These are phyloP conservation scores for Clostera curtula DNA, from an alignment of 2,888 invertebrate genomes.

Conservation along the genomic window DNA sequence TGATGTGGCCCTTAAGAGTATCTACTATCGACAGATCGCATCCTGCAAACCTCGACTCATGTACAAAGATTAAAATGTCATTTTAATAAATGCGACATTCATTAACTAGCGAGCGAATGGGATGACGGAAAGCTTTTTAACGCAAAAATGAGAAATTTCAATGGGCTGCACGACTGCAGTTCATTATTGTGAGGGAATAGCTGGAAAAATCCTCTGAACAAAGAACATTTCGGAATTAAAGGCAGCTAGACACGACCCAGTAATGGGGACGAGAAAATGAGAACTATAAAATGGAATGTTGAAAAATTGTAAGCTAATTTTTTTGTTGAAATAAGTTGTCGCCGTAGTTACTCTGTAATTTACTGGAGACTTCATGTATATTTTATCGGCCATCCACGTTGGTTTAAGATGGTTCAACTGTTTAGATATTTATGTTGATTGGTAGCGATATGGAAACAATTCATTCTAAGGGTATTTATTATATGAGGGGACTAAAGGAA, in stretches of 20 bases:
- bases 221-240: conserved; percentile 45
- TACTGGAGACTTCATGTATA: too few species aligned
- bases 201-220: conserved; percentile 28
- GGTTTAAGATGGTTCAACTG: too few species aligned
- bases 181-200: conserved; percentile 45
- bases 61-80: conserved; percentile 18
- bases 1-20: too few species aligned
- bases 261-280: conserved; percentile 7
- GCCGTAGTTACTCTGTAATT: too few species aligned
- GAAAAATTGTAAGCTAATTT: not conserved
- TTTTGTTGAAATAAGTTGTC: too few species aligned
- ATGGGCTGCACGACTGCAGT: conserved; percentile 33
- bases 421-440: too few species aligned
- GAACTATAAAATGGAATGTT: not conserved
- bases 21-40: too few species aligned
- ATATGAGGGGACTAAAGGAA: too few species aligned
- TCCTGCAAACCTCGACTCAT: too few species aligned
- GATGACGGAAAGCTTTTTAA: conserved; percentile 25
- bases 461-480: too few species aligned
- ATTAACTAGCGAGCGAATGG: conserved; percentile 26
- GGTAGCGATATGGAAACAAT: too few species aligned
- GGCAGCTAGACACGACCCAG: conserved; percentile 14
- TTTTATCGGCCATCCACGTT: too few species aligned
- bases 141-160: conserved; percentile 32
- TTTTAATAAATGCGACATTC: conserved; percentile 23